phyloP scores from a whole-genome alignment of 2,888 invertebrate species.

The Minunthozetes semirufus region DNA sequence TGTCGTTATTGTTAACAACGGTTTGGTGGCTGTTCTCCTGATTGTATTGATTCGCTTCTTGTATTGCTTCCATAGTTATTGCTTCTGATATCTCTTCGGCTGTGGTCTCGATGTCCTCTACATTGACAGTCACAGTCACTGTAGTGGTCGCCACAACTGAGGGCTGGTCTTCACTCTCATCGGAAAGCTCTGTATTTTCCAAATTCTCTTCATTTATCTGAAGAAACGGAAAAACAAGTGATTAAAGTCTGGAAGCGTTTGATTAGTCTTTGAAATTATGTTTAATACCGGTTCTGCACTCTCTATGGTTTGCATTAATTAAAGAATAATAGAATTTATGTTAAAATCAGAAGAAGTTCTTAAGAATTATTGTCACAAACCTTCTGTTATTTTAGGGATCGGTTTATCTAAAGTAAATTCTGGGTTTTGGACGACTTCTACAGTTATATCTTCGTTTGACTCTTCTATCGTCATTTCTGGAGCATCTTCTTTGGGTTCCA shows the following conservation, averaged over 20 bases:
- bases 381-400: not conserved
- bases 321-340: not conserved
- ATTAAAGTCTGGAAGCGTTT: not conserved
- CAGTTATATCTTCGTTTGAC: not conserved
- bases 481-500: too few species aligned
- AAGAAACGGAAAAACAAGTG: not conserved
- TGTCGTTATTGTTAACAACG: not conserved
- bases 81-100: slow-evolving; percentile 27
- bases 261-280: not conserved
- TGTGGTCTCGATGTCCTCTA: not conserved
- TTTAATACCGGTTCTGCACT: not conserved
- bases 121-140: not conserved
- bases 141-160: not conserved
- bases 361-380: not conserved
- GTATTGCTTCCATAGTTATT: slow-evolving; percentile 25
- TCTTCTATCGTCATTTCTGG: not conserved
- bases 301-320: not conserved
- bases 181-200: not conserved
- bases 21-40: not conserved
- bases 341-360: not conserved
- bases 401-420: slow-evolving; percentile 25
- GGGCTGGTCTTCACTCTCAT: not conserved
- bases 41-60: slow-evolving; percentile 13
- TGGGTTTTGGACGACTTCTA: not conserved
- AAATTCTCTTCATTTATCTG: not conserved